phyloP scores from a whole-genome alignment of 2,888 invertebrate species.

The Chromoteleia sp. region DNA sequence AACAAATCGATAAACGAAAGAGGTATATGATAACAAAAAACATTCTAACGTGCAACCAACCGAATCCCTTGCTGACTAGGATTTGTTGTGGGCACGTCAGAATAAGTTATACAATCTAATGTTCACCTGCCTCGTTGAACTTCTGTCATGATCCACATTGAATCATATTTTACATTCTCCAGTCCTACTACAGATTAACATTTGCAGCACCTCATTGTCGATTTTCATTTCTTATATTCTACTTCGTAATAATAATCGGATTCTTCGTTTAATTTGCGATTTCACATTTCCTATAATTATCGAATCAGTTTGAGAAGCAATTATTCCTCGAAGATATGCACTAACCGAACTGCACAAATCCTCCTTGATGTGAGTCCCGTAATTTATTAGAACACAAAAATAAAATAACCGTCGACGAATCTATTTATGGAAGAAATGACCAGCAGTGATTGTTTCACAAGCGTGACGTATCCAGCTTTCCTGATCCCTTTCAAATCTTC shows the following conservation, averaged over 20 bases:
- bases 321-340: slow-evolving; percentile 50
- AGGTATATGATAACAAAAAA: slow-evolving; percentile 65
- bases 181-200: slow-evolving; percentile 38
- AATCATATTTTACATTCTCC: slow-evolving; percentile 36
- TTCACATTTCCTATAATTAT: slow-evolving; percentile 49
- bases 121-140: slow-evolving; percentile 52
- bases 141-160: slow-evolving; percentile 22
- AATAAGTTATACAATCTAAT: slow-evolving; percentile 65
- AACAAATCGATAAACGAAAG: slow-evolving; percentile 76
- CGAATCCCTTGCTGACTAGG: slow-evolving; percentile 78
- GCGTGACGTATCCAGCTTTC: slow-evolving; percentile 47
- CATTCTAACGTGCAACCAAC: slow-evolving; percentile 71
- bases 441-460: slow-evolving; percentile 56
- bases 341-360: slow-evolving; percentile 54
- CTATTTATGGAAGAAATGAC: slow-evolving; percentile 64
- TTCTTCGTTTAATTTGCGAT: slow-evolving; percentile 49
- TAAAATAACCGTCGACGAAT: slow-evolving; percentile 43
- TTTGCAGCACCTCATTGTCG: slow-evolving; percentile 56
- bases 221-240: slow-evolving; percentile 50
- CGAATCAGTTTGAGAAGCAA: slow-evolving; percentile 58
- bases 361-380: slow-evolving; percentile 47
- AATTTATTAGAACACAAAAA: slow-evolving; percentile 42
- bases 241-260: slow-evolving; percentile 51
- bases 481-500: slow-evolving; percentile 21
- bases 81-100: slow-evolving; percentile 61